Evolutionary conservation across 2,888 invertebrate species (phyloP), one percentile per base, ranked within the genome.

Genomic region (Chloroclystis v-ata): DNA sequence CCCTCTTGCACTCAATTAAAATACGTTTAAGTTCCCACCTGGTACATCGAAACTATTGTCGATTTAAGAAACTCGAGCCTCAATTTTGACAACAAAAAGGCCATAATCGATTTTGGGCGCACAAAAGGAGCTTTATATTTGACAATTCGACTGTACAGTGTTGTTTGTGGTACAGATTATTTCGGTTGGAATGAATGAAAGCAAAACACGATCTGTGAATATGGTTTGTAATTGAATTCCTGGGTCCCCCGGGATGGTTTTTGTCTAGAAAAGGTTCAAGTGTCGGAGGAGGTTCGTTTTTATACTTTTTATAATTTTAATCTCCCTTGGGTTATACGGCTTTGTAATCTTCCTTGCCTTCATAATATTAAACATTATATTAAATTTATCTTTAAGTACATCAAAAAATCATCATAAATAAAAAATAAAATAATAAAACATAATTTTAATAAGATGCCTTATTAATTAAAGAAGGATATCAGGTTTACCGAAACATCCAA

Each of bases 41-140:
- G 87, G 86, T 60, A 57, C 46, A 86, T 86, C 85, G 73, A 57
- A 81, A 85, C 85, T 84, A 86, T 85, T 81, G 78, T 82, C 79
- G 66, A 83, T 77, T 72, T 75, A 81, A 85, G 87, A 87, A 79
- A 77, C 80, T 78, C 69, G 76, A 85, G 76, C 85, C 85, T 82
- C 85, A 83, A 84, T 84, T 86, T 84, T 85, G 85, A 86, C 84
- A 86, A 85, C 87, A 86, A 86, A 87, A 86, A 86, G 85, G 77
- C 79, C 73, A 78, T 86, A 87, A 87, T 87, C 87, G 87, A 86
- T 86, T 87, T 85, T 79, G 66, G 74, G 72, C 67, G 57, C 69
- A 84, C 84, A 87, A 86, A 83, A 73, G 73, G 60, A 58, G 80
- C 71, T 83, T 86, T 86, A 83, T 87, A 82, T 84, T 82, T 87